Evolutionary conservation across 2,797 vertebrate genomes (phyloP).

Genomic region (Cyclura pinguis): DNA sequence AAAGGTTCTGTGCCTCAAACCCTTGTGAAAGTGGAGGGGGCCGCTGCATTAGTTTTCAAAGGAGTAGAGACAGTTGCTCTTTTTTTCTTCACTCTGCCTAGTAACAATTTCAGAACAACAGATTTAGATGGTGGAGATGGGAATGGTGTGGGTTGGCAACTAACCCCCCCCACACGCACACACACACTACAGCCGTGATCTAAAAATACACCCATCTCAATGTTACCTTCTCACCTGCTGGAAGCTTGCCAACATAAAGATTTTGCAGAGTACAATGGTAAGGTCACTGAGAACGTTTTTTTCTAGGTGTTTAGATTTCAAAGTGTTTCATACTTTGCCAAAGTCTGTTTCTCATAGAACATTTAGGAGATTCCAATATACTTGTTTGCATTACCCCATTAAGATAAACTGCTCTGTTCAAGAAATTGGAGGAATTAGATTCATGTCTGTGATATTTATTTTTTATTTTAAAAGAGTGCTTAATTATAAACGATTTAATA

Average conservation of each 20-base stretch:
- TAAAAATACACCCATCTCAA: not conserved
- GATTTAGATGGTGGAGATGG: not conserved
- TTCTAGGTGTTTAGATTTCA: not conserved
- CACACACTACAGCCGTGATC: not conserved
- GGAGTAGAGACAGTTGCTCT: not conserved
- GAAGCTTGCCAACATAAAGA: not conserved
- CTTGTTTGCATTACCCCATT: not conserved
- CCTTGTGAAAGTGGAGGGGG: no score
- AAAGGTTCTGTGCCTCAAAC: no score
- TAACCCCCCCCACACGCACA: not conserved
- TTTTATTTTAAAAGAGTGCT: not conserved
- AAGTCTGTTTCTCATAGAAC: not conserved
- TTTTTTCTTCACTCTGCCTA: not conserved
- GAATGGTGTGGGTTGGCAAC: no score
- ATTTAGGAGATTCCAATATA: not conserved
- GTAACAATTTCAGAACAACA: not conserved
- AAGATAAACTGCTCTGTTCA: not conserved
- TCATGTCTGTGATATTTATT: not conserved
- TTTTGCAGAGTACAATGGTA: not conserved
- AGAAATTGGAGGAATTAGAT: not conserved
- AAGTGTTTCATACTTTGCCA: not conserved
- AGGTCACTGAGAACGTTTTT: not conserved
- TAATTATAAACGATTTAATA: constrained; percentile 12
- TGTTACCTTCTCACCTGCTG: no score
- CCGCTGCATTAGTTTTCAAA: not conserved